Base-by-base conservation (phyloP, 2,797 vertebrate genomes). In the Neomorphus geoffroyi region DNA sequence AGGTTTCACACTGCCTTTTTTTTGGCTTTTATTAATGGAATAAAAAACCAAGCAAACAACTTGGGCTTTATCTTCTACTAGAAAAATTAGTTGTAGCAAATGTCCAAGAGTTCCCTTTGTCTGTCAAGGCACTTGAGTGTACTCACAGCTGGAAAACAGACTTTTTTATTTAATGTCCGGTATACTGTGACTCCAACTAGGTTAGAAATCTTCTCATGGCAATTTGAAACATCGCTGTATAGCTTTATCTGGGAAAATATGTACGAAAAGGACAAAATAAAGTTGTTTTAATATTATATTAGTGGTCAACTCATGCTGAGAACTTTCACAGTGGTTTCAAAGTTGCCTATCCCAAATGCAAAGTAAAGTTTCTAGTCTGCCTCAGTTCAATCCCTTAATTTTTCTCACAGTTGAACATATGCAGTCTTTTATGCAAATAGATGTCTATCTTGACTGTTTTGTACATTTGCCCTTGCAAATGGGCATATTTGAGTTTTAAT, bases 391-490 rank as follows among this genome's bases (percentile, higher is more conserved):
- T 35, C 30, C 85, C 56, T 61, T 80, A 54, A 46, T 58, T 91
- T 89, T 92, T 95, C 48, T 89, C 45, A 53, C n/a, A 33, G 54
- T 50, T 80, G 22, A 77, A 67, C 50, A 28, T 4, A 54, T 67
- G 8, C 56, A 9, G 5, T 72, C 37, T 91, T 94, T 85, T 78
- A 71, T 87, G 53, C 45, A 92, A 89, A 72, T 65, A 91, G 88
- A 94, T 89, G 51, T 54, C 23, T 54, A 91, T 93, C 94, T 91
- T 60, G 28, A 46, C 32, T 88, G 46, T 57, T 88, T 91, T 90
- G 41, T 80, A 37, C 13, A 50, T 73, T 88, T 94, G 18, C 33
- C 48, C 80, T 92, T 77, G 56, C 11, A 93, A 93, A 94, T 82
- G 48, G 45, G 26, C 8, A 50, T 74, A 60, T 94, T 67, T 89